phyloP scores from a whole-genome alignment of 92 coral and sea anemone genomes.

The Palythoa heliodiscus region DNA sequence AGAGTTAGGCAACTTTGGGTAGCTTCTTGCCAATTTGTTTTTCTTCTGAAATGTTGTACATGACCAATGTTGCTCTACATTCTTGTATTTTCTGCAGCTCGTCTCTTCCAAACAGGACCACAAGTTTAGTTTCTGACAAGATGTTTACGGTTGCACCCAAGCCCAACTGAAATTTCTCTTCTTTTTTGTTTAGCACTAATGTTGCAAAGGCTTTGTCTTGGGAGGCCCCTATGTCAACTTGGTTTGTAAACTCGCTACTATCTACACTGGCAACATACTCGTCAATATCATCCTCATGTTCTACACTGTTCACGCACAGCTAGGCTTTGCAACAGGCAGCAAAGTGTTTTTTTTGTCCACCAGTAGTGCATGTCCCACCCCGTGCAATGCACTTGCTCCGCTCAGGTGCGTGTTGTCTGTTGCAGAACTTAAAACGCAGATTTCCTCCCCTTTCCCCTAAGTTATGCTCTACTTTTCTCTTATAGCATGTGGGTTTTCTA shows the following conservation, averaged over 20 bases:
- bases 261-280: constrained; percentile 31
- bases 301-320: neutral
- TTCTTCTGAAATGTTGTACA: constrained; percentile 62
- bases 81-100: constrained; percentile 37
- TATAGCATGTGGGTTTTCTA: neutral
- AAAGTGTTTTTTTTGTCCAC: constrained; percentile 40
- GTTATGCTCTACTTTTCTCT: neutral
- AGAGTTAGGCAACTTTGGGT: constrained; percentile 52
- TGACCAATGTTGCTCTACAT: constrained; percentile 33
- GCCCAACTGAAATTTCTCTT: constrained; percentile 17
- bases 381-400: constrained; percentile 55
- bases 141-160: constrained; percentile 2
- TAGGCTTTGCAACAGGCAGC: constrained; percentile 7
- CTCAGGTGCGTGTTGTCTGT: constrained; percentile 56
- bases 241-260: constrained; percentile 10
- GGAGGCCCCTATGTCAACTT: constrained; percentile 7
- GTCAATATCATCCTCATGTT: constrained; percentile 7
- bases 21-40: constrained; percentile 60
- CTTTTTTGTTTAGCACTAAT: constrained; percentile 23
- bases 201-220: constrained; percentile 10
- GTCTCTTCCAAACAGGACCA: constrained; percentile 44
- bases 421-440: constrained; percentile 51
- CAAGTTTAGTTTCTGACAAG: neutral
- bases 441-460: constrained; percentile 30
- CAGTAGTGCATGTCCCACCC: constrained; percentile 51